Conservation (phyloP, 2,113 vertebrate species). For the Podilymbus podiceps region DNA sequence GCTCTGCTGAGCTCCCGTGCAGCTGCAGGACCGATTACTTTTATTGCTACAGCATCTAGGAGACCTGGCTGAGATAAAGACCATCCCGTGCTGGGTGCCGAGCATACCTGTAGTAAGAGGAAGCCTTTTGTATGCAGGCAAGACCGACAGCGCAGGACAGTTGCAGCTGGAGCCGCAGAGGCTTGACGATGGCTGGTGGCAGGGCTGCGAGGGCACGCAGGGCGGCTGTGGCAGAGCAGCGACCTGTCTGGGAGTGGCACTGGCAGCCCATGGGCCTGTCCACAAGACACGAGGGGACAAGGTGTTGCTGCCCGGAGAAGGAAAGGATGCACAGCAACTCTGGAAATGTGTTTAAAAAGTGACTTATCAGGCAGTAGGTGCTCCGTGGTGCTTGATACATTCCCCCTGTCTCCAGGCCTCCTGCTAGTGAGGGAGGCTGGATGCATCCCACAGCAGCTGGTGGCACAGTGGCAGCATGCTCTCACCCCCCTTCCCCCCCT, state of each 20-base stretch:
- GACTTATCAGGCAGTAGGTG: conserved; percentile 11
- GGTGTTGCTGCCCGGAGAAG: background rate
- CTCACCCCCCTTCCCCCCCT: no score
- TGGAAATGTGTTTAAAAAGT: conserved; percentile 8
- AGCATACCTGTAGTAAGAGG: background rate
- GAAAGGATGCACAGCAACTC: conserved; percentile 13
- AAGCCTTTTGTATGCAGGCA: background rate
- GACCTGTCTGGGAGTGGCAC: background rate
- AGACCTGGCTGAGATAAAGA: background rate
- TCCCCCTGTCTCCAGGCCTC: background rate
- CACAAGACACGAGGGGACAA: background rate
- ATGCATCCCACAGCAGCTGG: background rate
- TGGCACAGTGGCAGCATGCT: background rate
- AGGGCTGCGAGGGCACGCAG: background rate
- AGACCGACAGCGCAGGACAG: background rate
- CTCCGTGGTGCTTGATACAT: background rate
- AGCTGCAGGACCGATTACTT: background rate
- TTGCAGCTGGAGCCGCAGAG: background rate
- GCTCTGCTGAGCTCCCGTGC: background rate
- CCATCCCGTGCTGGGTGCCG: background rate
- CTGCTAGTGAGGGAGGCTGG: background rate
- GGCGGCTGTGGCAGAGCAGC: background rate
- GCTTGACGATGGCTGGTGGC: background rate
- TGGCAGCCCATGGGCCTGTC: conserved; percentile 1
- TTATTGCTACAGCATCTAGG: background rate